Conservation (phyloP, 2,888 invertebrate species). For the Drosophila gaucha region DNA sequence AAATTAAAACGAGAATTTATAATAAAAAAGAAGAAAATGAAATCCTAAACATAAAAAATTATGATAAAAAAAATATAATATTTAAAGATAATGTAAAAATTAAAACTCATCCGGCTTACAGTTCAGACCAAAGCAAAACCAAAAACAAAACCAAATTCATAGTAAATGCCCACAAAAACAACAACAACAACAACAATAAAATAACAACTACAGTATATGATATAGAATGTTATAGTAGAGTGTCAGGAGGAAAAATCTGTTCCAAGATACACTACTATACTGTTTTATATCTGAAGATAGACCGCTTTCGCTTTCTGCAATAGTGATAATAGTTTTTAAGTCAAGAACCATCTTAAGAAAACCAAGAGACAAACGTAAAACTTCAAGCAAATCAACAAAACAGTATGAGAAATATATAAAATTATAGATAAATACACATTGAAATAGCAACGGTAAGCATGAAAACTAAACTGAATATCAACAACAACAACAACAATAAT, state of each 20-base stretch:
- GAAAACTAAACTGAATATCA: conserved; percentile 29
- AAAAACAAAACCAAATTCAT: conserved; percentile 55
- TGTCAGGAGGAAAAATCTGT: no score
- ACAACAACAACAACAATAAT: conserved; percentile 24
- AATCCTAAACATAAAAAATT: conserved; percentile 31
- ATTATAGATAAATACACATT: conserved; percentile 63
- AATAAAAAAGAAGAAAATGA: conserved; percentile 35
- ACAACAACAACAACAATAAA: conserved; percentile 59
- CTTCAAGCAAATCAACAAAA: conserved; percentile 52
- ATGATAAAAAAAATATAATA: conserved; percentile 48
- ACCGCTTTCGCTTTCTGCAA: conserved; percentile 84
- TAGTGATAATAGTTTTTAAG: conserved; percentile 85
- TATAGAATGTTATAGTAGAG: neutral
- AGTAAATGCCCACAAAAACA: conserved; percentile 72
- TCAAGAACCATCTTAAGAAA: conserved; percentile 63
- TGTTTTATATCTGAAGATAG: neutral
- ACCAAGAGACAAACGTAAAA: conserved; percentile 52
- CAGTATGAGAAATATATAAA: conserved; percentile 51
- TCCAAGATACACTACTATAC: no score
- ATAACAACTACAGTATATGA: conserved; percentile 31
- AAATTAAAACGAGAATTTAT: conserved; percentile 47
- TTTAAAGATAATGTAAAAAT: conserved; percentile 45
- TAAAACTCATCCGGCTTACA: conserved; percentile 58
- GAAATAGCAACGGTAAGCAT: conserved; percentile 69
- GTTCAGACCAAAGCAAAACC: conserved; percentile 45